A percentile compares a stretch with the other conserved stretches of the same genome.
Evolutionary conservation across 2,113 vertebrate species (phyloP).

Genomic region (Dascyllus trimaculatus): DNA sequence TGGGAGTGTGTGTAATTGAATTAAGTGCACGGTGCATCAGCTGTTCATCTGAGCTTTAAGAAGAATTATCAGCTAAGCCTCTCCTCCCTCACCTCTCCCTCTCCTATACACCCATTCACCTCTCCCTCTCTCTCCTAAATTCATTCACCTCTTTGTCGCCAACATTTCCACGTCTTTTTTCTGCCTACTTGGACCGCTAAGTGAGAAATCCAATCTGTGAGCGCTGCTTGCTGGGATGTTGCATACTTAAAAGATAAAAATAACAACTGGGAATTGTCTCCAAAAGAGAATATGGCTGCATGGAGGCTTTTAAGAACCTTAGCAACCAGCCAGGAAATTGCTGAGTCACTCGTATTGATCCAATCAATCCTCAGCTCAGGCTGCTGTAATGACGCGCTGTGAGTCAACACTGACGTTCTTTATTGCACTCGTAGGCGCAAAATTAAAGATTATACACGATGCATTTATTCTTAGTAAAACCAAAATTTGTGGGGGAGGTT

Average conservation of each 20-base stretch:
- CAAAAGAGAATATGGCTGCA: neutral
- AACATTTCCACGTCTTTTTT: constrained; percentile 11
- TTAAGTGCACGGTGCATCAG: constrained; percentile 71
- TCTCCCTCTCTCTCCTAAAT: neutral
- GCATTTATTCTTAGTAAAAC: neutral
- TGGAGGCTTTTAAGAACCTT: neutral
- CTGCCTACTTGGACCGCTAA: neutral
- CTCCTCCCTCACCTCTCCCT: constrained; percentile 19
- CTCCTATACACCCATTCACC: constrained; percentile 5
- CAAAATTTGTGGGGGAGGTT: neutral
- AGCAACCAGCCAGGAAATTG: constrained; percentile 45
- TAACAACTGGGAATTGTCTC: neutral
- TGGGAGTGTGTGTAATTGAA: constrained; percentile 70
- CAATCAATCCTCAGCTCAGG: constrained; percentile 23
- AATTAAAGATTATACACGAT: neutral
- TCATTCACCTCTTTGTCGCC: neutral
- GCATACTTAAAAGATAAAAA: constrained; percentile 16
- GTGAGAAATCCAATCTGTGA: constrained; percentile 18
- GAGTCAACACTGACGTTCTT: neutral
- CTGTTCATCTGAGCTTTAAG: constrained; percentile 77
- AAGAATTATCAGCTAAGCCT: constrained; percentile 72
- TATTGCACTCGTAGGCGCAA: neutral
- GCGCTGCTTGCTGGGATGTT: neutral
- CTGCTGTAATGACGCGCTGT: neutral
- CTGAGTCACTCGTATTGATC: constrained; percentile 53